phyloP scores from a whole-genome alignment of 1,140 invertebrate species.

The Temnothorax nylanderi region DNA sequence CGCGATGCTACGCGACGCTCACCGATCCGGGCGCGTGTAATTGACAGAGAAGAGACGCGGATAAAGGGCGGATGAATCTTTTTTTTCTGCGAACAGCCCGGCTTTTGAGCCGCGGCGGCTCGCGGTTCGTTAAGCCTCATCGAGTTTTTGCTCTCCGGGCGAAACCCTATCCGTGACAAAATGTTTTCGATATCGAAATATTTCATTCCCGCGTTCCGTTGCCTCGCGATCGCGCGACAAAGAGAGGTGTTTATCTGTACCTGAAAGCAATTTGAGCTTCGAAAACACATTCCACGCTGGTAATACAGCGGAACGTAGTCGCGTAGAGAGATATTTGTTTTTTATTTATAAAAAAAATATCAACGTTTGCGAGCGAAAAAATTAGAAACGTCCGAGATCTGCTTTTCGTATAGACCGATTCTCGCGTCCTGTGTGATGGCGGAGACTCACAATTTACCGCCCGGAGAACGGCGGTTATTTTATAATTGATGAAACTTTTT shows the following conservation, averaged over 20 bases:
- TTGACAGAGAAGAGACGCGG: neutral
- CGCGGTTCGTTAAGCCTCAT: neutral
- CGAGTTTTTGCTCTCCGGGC: neutral
- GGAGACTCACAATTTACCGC: neutral
- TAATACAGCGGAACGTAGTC: constrained; percentile 1
- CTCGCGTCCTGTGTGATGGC: neutral
- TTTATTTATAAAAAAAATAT: neutral
- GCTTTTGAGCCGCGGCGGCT: neutral
- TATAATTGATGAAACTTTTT: neutral
- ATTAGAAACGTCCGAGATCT: neutral
- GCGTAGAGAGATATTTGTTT: neutral
- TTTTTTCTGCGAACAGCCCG: neutral
- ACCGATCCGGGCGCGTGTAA: neutral
- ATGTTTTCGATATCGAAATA: constrained; percentile 31
- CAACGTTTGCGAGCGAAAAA: neutral
- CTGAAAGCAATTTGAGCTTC: constrained; percentile 12
- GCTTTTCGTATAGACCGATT: neutral
- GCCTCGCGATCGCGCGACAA: neutral
- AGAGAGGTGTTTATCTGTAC: neutral
- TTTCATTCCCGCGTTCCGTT: neutral
- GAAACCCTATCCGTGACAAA: neutral
- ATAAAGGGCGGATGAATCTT: neutral
- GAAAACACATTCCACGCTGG: neutral
- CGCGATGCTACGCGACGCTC: neutral
- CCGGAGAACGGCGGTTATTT: neutral